Evolutionary conservation across 2,888 invertebrate species (phyloP).

Genomic region (Protodeltote pygarga): DNA sequence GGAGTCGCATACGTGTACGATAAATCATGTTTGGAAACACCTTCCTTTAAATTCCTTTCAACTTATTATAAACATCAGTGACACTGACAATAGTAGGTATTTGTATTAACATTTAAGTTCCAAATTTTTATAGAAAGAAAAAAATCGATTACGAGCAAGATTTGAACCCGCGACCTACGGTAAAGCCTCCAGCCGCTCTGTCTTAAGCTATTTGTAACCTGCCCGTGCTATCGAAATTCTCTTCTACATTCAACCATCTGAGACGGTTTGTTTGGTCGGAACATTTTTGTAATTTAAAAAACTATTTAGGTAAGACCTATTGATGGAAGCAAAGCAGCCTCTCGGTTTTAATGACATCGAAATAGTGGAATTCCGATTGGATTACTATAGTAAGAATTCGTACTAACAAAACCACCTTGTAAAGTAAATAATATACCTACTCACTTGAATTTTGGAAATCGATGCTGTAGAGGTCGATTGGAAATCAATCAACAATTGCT

Average conservation of each 20-base stretch:
- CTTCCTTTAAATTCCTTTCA: not conserved
- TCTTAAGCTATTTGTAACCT: too few species aligned
- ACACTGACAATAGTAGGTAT: conserved; percentile 11
- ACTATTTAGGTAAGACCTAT: conserved; percentile 31
- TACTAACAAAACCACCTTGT: conserved; percentile 33
- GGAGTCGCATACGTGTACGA: conserved; percentile 21
- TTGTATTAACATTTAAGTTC: conserved; percentile 26
- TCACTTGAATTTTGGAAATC: too few species aligned
- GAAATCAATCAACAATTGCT: not conserved
- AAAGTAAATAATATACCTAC: conserved; percentile 18
- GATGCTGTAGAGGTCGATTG: too few species aligned
- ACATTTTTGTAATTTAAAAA: conserved; percentile 34
- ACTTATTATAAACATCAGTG: conserved; percentile 14
- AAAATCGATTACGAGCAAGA: too few species aligned
- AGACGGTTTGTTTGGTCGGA: too few species aligned
- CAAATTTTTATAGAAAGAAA: too few species aligned
- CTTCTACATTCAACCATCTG: too few species aligned
- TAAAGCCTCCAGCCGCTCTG: too few species aligned
- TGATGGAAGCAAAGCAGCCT: conserved; percentile 35
- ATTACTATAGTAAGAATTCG: conserved; percentile 1
- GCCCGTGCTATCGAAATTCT: too few species aligned
- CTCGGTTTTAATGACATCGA: not conserved
- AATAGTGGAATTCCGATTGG: conserved; percentile 11
- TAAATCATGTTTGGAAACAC: conserved; percentile 7
- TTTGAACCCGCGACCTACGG: too few species aligned